Evolutionary conservation across 2,797 vertebrate species (phyloP).

Genomic region (Rhinichthys osculus): DNA sequence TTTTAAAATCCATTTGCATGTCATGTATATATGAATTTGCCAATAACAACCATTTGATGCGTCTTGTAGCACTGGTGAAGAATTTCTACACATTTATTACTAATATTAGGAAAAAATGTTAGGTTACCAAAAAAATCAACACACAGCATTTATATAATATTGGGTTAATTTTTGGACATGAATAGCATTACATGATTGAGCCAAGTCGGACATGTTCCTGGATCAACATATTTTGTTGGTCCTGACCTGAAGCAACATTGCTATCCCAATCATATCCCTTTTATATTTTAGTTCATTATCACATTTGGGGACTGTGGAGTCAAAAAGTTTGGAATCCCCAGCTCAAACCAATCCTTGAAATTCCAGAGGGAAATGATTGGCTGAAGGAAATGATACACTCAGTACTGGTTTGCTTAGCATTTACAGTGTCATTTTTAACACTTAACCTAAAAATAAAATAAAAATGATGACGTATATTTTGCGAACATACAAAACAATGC

Average conservation of each 20-base stretch:
- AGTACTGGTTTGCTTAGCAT: no score
- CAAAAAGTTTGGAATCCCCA: not conserved
- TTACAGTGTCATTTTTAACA: no score
- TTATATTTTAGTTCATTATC: not conserved
- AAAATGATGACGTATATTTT: not conserved
- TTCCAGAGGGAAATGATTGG: slow-evolving; percentile 1
- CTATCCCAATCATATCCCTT: not conserved
- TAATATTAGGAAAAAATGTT: not conserved
- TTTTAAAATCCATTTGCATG: slow-evolving; percentile 9
- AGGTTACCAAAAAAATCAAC: not conserved
- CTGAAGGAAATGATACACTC: no score
- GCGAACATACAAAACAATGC: not conserved
- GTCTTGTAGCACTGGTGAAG: not conserved
- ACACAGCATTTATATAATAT: not conserved
- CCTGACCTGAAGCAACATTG: not conserved
- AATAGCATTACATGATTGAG: slow-evolving; percentile 14
- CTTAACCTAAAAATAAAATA: no score
- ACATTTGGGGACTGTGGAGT: not conserved
- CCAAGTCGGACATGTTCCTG: slow-evolving; percentile 9
- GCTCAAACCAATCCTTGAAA: not conserved
- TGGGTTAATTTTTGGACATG: not conserved
- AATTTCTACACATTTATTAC: not conserved
- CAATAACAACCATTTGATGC: not conserved
- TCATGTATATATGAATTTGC: not conserved
- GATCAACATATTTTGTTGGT: not conserved